A percentile compares a stretch with the other conserved stretches of the same genome.
Evolutionary conservation across 2,113 vertebrate species (phyloP).

Genomic region (Phylloscopus trochilus): DNA sequence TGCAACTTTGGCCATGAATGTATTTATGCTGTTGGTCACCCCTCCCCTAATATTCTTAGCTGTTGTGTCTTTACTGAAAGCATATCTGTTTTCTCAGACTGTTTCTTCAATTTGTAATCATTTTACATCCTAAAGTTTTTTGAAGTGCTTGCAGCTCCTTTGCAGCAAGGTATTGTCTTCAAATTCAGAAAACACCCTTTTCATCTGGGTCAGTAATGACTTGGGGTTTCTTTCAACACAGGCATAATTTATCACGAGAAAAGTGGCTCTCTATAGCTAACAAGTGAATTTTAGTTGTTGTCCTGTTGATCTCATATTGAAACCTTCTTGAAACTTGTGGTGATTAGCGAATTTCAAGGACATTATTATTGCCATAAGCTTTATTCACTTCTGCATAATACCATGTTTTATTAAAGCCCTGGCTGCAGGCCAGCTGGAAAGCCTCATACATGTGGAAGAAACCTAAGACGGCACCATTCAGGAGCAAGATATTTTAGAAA

Average conservation of each 20-base stretch:
- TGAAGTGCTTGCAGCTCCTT: neutral
- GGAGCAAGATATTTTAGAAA: slow-evolving; percentile 51
- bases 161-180: neutral
- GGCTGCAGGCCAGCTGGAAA: slow-evolving; percentile 59
- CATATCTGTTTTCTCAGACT: neutral
- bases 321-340: neutral
- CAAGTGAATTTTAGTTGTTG: neutral
- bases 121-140: neutral
- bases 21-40: neutral
- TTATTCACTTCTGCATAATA: slow-evolving; percentile 48
- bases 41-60: neutral
- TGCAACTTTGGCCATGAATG: neutral
- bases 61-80: neutral
- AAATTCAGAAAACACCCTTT: neutral
- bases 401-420: slow-evolving; percentile 41
- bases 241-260: neutral
- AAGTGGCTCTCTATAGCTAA: neutral
- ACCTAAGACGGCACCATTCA: slow-evolving; percentile 50
- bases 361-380: neutral
- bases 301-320: neutral
- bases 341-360: slow-evolving; percentile 17
- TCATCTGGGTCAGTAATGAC: neutral
- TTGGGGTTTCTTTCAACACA: neutral
- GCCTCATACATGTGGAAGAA: slow-evolving; percentile 24
- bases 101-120: neutral